Conservation (phyloP, 1,140 invertebrate species). For the Heliconius nattereri region DNA sequence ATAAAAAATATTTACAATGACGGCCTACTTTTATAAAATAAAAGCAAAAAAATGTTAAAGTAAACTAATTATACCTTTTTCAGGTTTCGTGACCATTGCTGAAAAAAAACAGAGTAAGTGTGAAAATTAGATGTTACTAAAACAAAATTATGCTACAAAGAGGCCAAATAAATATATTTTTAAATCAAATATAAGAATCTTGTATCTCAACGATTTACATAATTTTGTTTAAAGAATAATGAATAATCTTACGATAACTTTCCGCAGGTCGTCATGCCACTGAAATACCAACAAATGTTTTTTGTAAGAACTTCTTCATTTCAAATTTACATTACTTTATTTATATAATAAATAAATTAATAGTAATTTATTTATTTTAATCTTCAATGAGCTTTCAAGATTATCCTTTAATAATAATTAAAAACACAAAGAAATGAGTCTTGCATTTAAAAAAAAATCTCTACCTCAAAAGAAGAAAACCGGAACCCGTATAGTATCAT, state of each 20-base stretch:
- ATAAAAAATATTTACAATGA: neutral
- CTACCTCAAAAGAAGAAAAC: too few species aligned
- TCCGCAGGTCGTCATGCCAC: neutral
- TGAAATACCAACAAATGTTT: neutral
- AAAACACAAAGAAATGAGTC: neutral
- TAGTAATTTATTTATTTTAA: too few species aligned
- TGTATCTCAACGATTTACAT: neutral
- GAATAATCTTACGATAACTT: neutral
- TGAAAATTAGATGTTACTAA: neutral
- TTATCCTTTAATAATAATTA: neutral
- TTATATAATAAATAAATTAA: too few species aligned
- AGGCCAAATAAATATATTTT: neutral
- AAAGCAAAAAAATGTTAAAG: neutral
- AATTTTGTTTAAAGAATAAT: neutral
- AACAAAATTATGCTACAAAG: neutral
- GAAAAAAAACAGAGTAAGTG: neutral
- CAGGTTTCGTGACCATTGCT: neutral
- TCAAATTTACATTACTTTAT: neutral
- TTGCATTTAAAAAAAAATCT: neutral
- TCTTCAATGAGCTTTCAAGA: too few species aligned
- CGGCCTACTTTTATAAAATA: conserved; percentile 1
- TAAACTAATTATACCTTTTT: conserved; percentile 7
- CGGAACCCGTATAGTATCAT: too few species aligned
- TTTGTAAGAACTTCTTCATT: neutral
- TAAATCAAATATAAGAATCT: neutral